Percentiles rank a stretch among this genome's conserved stretches.
These are phyloP conservation scores for Micromys minutus DNA, from an alignment of 2,113 vertebrate genomes.

Conservation along the genomic window DNA sequence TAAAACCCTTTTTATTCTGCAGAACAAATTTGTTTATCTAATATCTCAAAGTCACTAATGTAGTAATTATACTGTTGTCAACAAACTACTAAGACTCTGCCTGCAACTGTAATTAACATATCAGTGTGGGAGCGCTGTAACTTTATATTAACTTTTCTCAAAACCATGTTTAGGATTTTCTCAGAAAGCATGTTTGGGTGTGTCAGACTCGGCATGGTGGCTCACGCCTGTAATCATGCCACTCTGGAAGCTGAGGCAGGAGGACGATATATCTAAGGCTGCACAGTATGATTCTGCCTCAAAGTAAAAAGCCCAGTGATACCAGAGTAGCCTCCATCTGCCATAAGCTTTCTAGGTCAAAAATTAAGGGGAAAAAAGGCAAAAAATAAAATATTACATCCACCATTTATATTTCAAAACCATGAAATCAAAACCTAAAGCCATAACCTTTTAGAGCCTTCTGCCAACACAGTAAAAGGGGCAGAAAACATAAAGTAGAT, in stretches of 20 bases:
- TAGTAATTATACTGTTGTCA: conserved; percentile 85
- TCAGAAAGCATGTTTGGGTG: conserved; percentile 31
- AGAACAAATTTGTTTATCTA: conserved; percentile 85
- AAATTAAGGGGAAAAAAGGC: conserved; percentile 29
- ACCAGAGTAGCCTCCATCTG: conserved; percentile 20
- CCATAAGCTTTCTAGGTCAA: background rate
- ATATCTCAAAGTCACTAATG: conserved; percentile 80
- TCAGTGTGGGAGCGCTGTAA: conserved; percentile 69
- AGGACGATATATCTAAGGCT: background rate
- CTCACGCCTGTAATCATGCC: background rate
- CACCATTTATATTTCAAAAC: background rate
- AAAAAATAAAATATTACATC: conserved; percentile 18
- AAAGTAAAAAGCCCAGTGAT: background rate
- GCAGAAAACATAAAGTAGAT: conserved; percentile 21
- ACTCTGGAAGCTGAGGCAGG: background rate
- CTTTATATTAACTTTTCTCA: conserved; percentile 72
- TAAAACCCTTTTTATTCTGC: conserved; percentile 82
- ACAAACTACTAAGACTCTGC: conserved; percentile 80
- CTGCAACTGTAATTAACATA: conserved; percentile 81
- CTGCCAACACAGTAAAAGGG: conserved; percentile 30
- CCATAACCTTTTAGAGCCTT: background rate
- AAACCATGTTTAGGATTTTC: conserved; percentile 45
- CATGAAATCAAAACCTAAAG: conserved; percentile 36
- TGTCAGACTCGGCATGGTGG: background rate
- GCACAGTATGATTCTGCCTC: background rate